Evolutionary conservation across 2,797 vertebrate genomes (phyloP).

Genomic region (Centroberyx gerrardi): DNA sequence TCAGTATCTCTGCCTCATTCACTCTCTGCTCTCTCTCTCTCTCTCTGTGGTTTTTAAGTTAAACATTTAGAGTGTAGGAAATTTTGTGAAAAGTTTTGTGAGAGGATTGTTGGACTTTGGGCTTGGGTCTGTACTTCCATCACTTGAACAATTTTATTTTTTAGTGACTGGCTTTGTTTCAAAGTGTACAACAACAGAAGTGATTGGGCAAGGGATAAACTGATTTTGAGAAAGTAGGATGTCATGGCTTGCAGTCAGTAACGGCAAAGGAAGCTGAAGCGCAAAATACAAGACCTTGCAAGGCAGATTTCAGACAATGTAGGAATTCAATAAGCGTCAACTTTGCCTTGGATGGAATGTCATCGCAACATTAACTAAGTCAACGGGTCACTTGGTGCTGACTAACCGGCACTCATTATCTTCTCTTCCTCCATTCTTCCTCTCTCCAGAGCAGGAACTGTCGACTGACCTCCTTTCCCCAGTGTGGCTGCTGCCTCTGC

Average conservation of each 20-base stretch:
- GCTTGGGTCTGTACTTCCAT: conserved; percentile 13
- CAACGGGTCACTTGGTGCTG: not conserved
- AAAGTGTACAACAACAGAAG: too few species aligned
- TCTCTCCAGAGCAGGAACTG: conserved; percentile 32
- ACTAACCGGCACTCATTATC: not conserved
- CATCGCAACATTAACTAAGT: not conserved
- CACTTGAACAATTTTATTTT: not conserved
- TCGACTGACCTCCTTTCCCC: conserved; percentile 55
- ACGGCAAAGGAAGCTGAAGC: not conserved
- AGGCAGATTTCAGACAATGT: too few species aligned
- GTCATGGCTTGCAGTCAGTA: not conserved
- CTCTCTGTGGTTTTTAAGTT: not conserved
- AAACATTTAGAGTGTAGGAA: not conserved
- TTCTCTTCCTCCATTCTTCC: conserved; percentile 26
- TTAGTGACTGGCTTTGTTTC: too few species aligned
- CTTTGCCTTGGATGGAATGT: not conserved
- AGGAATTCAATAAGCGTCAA: too few species aligned
- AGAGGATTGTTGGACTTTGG: not conserved
- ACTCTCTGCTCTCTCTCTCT: not conserved
- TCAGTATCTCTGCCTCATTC: not conserved
- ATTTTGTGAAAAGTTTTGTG: not conserved
- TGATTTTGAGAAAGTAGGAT: not conserved
- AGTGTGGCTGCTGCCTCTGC: conserved; percentile 40
- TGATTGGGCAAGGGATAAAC: too few species aligned
- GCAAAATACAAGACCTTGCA: not conserved